Percentiles rank a stretch among this genome's conserved stretches.
Conservation (phyloP, 2,888 invertebrate species). For the Saturnia pavonia region DNA sequence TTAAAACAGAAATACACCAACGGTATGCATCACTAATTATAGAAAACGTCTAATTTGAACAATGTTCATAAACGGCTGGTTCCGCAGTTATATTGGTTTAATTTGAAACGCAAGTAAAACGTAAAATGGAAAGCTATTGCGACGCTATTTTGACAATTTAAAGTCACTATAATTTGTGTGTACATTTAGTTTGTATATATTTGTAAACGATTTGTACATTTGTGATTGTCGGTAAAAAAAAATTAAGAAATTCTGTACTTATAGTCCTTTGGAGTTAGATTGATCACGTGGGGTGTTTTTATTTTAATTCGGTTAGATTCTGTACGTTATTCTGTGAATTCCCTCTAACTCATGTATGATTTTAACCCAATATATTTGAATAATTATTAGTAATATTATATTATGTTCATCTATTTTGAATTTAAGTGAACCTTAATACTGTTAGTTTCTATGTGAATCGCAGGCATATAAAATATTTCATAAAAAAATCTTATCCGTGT, state of each 20-base stretch:
- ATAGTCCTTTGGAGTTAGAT: not conserved
- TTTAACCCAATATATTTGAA: too few species aligned
- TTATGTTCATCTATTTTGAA: too few species aligned
- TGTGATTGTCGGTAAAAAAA: conserved; percentile 10
- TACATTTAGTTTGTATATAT: not conserved
- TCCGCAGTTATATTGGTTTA: conserved; percentile 26
- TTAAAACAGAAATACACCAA: conserved; percentile 27
- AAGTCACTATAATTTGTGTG: conserved; percentile 14
- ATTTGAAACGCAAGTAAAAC: conserved; percentile 21
- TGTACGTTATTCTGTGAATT: too few species aligned
- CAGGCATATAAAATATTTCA: too few species aligned
- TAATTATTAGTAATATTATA: too few species aligned
- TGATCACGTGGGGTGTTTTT: too few species aligned
- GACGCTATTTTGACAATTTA: conserved; percentile 14
- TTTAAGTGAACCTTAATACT: too few species aligned
- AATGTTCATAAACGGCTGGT: conserved; percentile 27
- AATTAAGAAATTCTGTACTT: not conserved
- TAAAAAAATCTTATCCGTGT: too few species aligned
- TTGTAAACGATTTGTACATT: conserved; percentile 14
- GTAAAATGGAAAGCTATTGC: conserved; percentile 9
- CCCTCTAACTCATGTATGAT: too few species aligned
- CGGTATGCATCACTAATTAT: conserved; percentile 40
- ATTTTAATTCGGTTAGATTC: too few species aligned
- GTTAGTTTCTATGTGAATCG: too few species aligned
- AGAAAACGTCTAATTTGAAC: conserved; percentile 38